A percentile compares a stretch with the other conserved stretches of the same genome.
Evolutionary conservation across 1,140 invertebrate species (phyloP).

Genomic region (Papilio glaucus): DNA sequence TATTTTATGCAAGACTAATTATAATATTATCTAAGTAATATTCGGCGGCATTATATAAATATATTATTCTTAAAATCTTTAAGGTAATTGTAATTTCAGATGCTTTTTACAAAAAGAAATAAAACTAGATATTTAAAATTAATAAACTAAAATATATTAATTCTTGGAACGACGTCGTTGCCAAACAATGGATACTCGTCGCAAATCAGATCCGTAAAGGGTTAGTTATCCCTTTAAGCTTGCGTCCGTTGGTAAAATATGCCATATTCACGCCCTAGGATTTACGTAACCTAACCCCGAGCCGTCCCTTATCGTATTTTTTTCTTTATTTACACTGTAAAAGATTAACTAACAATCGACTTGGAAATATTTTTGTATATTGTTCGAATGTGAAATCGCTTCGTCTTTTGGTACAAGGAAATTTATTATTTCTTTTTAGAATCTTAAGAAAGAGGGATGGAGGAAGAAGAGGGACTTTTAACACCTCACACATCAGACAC

Average conservation of each 20-base stretch:
- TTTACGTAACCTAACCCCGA: conserved; percentile 41
- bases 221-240: conserved; percentile 55
- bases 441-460: too few species aligned
- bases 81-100: too few species aligned
- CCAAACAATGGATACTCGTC: conserved; percentile 47
- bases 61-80: too few species aligned
- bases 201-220: conserved; percentile 52
- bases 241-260: conserved; percentile 52
- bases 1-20: too few species aligned
- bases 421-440: too few species aligned
- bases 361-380: background rate
- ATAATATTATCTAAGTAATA: too few species aligned
- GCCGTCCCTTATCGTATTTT: conserved; percentile 40
- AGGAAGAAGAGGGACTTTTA: too few species aligned
- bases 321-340: background rate
- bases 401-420: too few species aligned
- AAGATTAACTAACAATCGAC: background rate
- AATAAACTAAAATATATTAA: background rate
- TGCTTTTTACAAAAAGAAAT: background rate
- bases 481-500: too few species aligned
- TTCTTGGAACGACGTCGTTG: background rate
- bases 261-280: conserved; percentile 51
- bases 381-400: background rate
- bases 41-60: too few species aligned
- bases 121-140: background rate